Base-by-base conservation (phyloP, 2,888 invertebrate genomes). In the Acleris emargana region DNA sequence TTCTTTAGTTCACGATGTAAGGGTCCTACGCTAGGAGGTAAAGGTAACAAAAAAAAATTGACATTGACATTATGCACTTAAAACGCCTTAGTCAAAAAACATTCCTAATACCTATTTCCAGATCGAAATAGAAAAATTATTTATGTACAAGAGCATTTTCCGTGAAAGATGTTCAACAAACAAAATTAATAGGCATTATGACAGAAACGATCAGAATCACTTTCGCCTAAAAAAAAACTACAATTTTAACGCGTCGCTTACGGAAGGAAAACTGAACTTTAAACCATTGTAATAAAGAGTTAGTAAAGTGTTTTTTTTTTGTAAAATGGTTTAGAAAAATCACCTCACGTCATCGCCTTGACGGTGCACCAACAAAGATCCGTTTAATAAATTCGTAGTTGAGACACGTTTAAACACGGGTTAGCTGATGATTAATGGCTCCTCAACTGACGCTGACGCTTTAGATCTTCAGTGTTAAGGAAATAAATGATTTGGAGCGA, bases 341-440 rank as follows among this genome's bases (percentile, higher is more conserved):
- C 62, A 73, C 73, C 67, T 64, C 69, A 68, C 73, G 78, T 81
- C 82, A 76, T 57, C 72, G 45, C 62, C 69, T 59, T 80, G 81
- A 81, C 79, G 77, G 71, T 62, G 62, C 59, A 69, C 70, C 71
- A 73, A 77, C 76, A 77, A 69, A 69, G 71, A 75, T 74, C 71
- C 62, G 64, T 71, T 68, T 68, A 62, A 67, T 62, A 71, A 73
- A 72, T 74, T 72, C 75, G 72, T 72, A 71, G 72, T 73, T 72
- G 66, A 70, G 74, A 74, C 74, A 72, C 71, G 73, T 73, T 75
- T 73, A 73, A 73, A 71, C 72, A 70, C 64, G 68, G 68, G 69
- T 68, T 67, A 58, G 53, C 42, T 67, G 67, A 73, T 72, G 78
- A 80, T 79, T 71, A 77, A 79, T 80, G 66, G 72, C 67, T 28